Evolutionary conservation across 2,888 invertebrate species (phyloP).

Genomic region (Cantharis nigra): DNA sequence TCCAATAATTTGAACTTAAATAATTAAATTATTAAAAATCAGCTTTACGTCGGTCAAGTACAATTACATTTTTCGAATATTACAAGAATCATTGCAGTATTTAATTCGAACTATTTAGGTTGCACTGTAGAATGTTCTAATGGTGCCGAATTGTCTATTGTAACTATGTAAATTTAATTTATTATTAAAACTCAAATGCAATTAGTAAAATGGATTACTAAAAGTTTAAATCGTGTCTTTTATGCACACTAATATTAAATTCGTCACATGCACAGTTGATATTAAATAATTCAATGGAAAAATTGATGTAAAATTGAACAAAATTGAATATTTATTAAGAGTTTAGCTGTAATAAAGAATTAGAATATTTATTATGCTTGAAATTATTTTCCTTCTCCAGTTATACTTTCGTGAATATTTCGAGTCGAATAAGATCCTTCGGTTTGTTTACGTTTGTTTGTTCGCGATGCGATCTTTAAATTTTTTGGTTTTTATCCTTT

Average conservation of each 20-base stretch:
- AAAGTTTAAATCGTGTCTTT: neutral
- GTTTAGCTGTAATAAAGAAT: neutral
- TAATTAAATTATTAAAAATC: too few relatives aligned
- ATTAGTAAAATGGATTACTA: neutral
- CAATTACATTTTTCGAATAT: neutral
- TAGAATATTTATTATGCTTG: neutral
- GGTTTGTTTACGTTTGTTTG: neutral
- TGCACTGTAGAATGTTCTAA: neutral
- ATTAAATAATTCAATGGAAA: neutral
- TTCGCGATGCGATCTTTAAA: neutral
- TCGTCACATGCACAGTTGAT: neutral
- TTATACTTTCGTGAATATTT: neutral
- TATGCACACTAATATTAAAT: neutral
- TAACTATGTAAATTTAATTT: neutral
- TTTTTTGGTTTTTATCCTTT: constrained; percentile 13
- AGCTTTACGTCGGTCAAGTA: too few relatives aligned
- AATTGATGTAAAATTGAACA: neutral
- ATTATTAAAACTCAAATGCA: neutral
- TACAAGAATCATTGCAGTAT: neutral
- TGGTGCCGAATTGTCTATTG: neutral
- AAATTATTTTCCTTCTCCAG: neutral
- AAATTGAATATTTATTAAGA: neutral
- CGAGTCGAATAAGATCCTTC: neutral
- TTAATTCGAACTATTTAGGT: neutral
- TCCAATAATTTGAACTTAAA: neutral